A percentile compares a stretch with the other conserved stretches of the same genome.
phyloP scores from a whole-genome alignment of 2,113 vertebrate genomes.

The Callionymus lyra region DNA sequence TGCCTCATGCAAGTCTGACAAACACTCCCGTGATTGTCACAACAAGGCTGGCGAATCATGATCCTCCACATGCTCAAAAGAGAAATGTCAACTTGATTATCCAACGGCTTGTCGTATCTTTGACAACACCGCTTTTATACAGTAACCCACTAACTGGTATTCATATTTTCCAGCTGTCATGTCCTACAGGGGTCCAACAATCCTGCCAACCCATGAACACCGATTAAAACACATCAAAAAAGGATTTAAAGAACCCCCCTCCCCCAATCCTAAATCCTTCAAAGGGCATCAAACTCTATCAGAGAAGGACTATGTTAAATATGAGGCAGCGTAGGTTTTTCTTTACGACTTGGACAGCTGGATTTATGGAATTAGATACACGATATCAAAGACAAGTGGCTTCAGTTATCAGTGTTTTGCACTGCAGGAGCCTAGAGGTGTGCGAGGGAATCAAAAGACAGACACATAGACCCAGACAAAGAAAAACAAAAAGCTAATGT shows the following conservation, averaged over 20 bases:
- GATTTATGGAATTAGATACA: conserved; percentile 13
- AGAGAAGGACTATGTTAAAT: conserved; percentile 36
- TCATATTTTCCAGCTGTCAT: conserved; percentile 17
- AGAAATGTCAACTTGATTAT: conserved; percentile 11
- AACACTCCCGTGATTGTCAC: neutral
- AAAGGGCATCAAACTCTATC: conserved; percentile 30
- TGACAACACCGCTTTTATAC: conserved; percentile 6
- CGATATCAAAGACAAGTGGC: conserved; percentile 24
- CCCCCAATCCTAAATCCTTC: conserved; percentile 41
- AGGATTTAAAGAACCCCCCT: conserved; percentile 41
- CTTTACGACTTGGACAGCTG: conserved; percentile 18
- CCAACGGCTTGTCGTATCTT: conserved; percentile 1
- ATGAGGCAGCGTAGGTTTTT: conserved; percentile 24
- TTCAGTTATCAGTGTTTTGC: conserved; percentile 15
- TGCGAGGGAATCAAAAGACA: neutral
- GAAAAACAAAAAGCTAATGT: conserved; percentile 1
- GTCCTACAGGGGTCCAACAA: conserved; percentile 11
- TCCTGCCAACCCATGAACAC: conserved; percentile 4
- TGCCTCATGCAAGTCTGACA: too few relatives aligned
- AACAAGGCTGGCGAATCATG: conserved; percentile 3
- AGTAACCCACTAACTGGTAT: conserved; percentile 14
- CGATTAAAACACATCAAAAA: conserved; percentile 52
- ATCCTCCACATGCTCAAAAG: conserved; percentile 3
- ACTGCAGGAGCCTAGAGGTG: conserved; percentile 5
- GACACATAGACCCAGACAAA: neutral